Base-by-base conservation (phyloP, 2,113 vertebrate species). In the Stegostoma tigrinum region DNA sequence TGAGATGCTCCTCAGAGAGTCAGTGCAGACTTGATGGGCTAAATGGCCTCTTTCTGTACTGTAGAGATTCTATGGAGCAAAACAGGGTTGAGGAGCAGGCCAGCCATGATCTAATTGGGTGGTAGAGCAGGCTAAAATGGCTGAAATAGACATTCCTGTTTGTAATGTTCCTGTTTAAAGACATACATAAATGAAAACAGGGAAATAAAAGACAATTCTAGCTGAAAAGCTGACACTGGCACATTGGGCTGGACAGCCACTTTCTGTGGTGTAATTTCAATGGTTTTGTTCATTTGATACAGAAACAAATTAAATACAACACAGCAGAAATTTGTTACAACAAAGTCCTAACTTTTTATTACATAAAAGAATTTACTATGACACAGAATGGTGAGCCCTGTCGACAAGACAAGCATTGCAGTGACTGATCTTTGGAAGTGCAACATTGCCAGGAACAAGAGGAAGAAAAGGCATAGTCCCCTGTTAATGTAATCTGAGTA, bases 381-480 rank as follows among this genome's bases (percentile, higher is more conserved):
- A 14, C 52, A 90, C 87, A 34, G 52, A 90, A 61, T 48, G 48
- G 52, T 34, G 24, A 30, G 10, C 5, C 52, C 61, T 64, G 87
- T 61, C 52, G 52, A 52, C 87, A 90, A 30, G 14, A 14, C 48
- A 64, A 90, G 14, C 52, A 55, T 64, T 90, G 55, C 87, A 90
- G 52, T 55, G 61, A 90, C 55, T 90, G 52, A 34, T 89, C 86
- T 89, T 12, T 55, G 86, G 30, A 30, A 10, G 12, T 61, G 52
- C 87, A 90, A 90, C 30, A 90, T 3, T 64, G 87, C 87, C 87
- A 90, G 87, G 52, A 90, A 52, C 30, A 90, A 90, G 30, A 27
- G 19, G 52, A 90, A 55, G 86, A 30, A 89, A 90, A 61, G 12
- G 52, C 38, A 64, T 30, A 61, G 52, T 52, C 30, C 87, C 52